phyloP scores from a whole-genome alignment of 2,888 invertebrate species.

The Papilio protenor region DNA sequence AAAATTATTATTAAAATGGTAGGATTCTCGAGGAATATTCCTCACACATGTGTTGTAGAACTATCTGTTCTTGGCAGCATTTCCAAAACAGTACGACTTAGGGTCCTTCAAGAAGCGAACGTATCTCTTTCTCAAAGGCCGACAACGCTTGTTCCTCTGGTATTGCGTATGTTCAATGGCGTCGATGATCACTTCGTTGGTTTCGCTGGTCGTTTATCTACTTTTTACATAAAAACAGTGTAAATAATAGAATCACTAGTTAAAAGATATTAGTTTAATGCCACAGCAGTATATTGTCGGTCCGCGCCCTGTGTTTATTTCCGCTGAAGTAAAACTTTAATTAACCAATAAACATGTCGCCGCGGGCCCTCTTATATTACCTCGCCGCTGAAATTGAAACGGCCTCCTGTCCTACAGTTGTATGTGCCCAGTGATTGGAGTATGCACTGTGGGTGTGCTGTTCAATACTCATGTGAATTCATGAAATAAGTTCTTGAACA shows the following conservation, averaged over 20 bases:
- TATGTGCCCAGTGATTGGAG: neutral
- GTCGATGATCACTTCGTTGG: no score
- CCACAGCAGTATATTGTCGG: slow-evolving; percentile 41
- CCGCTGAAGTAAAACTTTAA: slow-evolving; percentile 81
- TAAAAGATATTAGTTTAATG: neutral
- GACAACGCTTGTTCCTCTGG: no score
- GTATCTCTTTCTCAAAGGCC: no score
- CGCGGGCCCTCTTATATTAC: slow-evolving; percentile 76
- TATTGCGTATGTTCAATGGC: no score
- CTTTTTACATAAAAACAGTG: neutral
- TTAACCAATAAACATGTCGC: slow-evolving; percentile 84
- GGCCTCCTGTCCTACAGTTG: slow-evolving; percentile 2
- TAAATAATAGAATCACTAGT: neutral
- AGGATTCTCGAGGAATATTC: no score
- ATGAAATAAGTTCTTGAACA: neutral
- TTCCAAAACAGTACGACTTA: no score
- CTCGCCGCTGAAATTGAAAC: slow-evolving; percentile 54
- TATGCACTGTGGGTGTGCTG: neutral
- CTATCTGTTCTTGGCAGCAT: no score
- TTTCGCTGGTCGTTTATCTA: no score
- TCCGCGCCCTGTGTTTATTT: slow-evolving; percentile 71
- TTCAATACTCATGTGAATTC: neutral
- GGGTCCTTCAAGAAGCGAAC: no score
- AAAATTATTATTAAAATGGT: no score
- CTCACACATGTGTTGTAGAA: no score